Conservation (phyloP, 2,888 invertebrate genomes). For the Drosophila nr. perissopoda region DNA sequence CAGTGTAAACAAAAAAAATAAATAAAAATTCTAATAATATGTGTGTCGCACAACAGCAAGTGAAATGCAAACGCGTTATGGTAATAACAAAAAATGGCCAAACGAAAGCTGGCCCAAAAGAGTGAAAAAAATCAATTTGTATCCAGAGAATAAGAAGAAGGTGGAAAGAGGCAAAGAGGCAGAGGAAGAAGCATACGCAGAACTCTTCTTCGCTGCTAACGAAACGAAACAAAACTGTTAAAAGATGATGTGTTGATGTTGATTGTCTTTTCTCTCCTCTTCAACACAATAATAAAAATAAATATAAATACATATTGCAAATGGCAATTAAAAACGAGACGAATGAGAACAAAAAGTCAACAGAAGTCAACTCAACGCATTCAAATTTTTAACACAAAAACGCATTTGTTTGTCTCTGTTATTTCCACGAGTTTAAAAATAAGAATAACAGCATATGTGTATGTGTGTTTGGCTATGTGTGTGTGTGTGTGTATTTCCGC, state of each 20-base stretch:
- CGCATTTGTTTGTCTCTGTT: conserved; percentile 41
- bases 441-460: conserved; percentile 50
- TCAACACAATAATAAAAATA: conserved; percentile 13
- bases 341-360: conserved; percentile 20
- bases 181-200: conserved; percentile 36
- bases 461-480: conserved; percentile 22
- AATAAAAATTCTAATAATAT: conserved; percentile 35
- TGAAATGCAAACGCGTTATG: conserved; percentile 34
- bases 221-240: conserved; percentile 53
- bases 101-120: conserved; percentile 30
- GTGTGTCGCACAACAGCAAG: conserved; percentile 6
- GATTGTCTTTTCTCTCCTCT: conserved; percentile 35
- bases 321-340: conserved; percentile 62
- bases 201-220: conserved; percentile 41
- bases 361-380: neutral
- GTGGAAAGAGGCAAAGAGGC: conserved; percentile 22
- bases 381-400: conserved; percentile 40
- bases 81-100: conserved; percentile 34
- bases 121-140: conserved; percentile 81
- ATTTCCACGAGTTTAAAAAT: conserved; percentile 52
- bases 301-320: conserved; percentile 60
- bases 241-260: conserved; percentile 64
- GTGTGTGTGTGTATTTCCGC: conserved; percentile 48
- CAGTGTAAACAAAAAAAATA: conserved; percentile 44
- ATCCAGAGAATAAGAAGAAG: conserved; percentile 53